Conservation (phyloP, 2,888 invertebrate genomes). For the Volucella zonaria region DNA sequence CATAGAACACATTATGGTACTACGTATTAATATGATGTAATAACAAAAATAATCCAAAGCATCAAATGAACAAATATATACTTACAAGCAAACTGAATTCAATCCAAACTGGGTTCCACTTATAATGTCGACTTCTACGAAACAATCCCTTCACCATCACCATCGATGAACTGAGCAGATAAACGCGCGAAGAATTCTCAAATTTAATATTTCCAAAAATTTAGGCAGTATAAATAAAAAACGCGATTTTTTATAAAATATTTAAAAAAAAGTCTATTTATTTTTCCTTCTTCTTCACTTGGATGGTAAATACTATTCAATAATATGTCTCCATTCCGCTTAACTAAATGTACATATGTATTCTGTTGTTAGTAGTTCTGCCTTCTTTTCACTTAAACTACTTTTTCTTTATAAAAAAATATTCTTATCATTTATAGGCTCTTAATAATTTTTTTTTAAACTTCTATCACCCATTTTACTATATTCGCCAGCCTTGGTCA, state of each 20-base stretch:
- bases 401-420: constrained; percentile 30
- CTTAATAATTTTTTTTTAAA: constrained; percentile 51
- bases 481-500: constrained; percentile 91
- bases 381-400: constrained; percentile 37
- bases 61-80: constrained; percentile 20
- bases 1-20: background rate
- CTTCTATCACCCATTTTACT: constrained; percentile 60
- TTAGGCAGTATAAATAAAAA: constrained; percentile 38
- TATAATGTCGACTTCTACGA: constrained; percentile 28
- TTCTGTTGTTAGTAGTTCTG: constrained; percentile 23
- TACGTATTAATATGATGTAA: background rate
- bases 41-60: background rate
- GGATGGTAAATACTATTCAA: constrained; percentile 59
- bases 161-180: constrained; percentile 37
- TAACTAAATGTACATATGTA: constrained; percentile 58
- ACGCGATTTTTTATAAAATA: constrained; percentile 45
- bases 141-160: constrained; percentile 21
- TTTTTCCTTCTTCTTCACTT: constrained; percentile 55
- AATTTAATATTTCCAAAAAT: constrained; percentile 12
- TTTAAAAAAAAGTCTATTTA: constrained; percentile 56
- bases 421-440: constrained; percentile 44
- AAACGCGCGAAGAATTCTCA: constrained; percentile 30
- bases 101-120: constrained; percentile 32
- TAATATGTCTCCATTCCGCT: constrained; percentile 60
- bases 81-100: constrained; percentile 52